Evolutionary conservation across 2,888 invertebrate genomes (phyloP), one percentile per base, ranked within the genome.

Genomic region (Leptopilina drosophilae): DNA sequence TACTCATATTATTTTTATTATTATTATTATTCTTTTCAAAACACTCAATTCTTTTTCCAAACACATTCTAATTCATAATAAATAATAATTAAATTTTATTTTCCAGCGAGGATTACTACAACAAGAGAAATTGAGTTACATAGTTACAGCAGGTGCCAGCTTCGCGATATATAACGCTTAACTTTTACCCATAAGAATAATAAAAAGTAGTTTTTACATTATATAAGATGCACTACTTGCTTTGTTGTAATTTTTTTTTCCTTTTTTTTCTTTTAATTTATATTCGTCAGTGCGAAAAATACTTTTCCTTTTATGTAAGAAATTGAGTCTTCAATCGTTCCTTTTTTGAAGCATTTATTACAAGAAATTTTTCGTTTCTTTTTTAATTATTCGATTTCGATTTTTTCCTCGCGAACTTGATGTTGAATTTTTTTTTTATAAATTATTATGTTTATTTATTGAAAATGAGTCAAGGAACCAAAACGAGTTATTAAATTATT

Each of bases 71-170:
- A 75, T 14, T 11, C 20, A 77, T 14, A 15, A 14, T 59, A 20
- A 5, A 62, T 33, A 67, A 53, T 11, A 33, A 33, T 33, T 76
- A 64, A 64, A 76, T 62, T n/a, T 62, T 62, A 15, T 62, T 62
- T 94, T 94, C 75, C 93, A 95, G 95, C 91, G 95, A 95, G 93
- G 95, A 95, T 90, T 95, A 94, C 92, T 95, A 94, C 91, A 94
- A 94, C 93, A 82, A 93, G 93, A 87, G 83, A 81, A 87, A 85
- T 78, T 87, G 77, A 86, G 64, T 26, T 65, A 78, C 75, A 77
- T 77, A 73, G 33, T 56, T 53, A 53, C 20, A 66, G 49, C 76
- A 77, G 83, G 83, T 80, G 83, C 78, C 81, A 85, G 80, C 81
- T 80, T 67, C 76, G 73, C 42, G 81, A 81, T 75, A 80, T 79